Evolutionary conservation across 2,113 vertebrate genomes (phyloP), one percentile per base, ranked within the genome.

Genomic region (Tachuris rubrigastra): DNA sequence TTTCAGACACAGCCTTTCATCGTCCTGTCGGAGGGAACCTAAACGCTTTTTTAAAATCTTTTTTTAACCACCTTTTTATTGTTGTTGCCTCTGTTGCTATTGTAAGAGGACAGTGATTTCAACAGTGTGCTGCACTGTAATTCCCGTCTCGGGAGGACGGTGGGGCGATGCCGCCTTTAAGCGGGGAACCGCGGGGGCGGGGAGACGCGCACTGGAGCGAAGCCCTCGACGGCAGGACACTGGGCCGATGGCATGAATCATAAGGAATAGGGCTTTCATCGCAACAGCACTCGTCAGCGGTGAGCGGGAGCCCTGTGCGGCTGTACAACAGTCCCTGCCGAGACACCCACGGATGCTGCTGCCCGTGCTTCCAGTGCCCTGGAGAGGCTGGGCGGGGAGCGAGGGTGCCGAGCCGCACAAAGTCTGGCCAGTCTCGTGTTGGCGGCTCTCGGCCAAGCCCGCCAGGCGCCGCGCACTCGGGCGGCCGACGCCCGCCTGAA

Each of bases 401-500:
- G 27, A 21, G 14, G 5, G 6, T 31, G 23, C 3, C 5, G 23
- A 16, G 8, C 8, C 1, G 5, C 28, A 16, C 22, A 41, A 27
- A 39, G 20, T 9, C 52, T 5, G 20, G 2, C 14, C 10, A 0
- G 14, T 35, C 27, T 33, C 11, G 14, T 19, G 11, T 13, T 12
- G 21, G 14, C 10, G 12, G 8, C 6, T n/a, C 37, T 24, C 7
- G 14, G 18, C 5, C 13, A 10, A 71, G 21, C 5, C 11, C n/a
- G 6, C 8, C 9, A 2, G 22, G 10, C 25, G 10, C 33, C 22
- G 25, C 17, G 9, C 41, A 37, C 59, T 21, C 33, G 20, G 35
- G 77, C 82, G 56, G 73, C 72, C 49, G 63, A 28, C 42, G 4
- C 62, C 90, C n/a, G 83, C 97, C 98, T 66, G 97, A 88, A 98